These are phyloP conservation scores for Terrapene triunguis DNA, from an alignment of 2,113 vertebrate genomes.

Conservation along the genomic window DNA sequence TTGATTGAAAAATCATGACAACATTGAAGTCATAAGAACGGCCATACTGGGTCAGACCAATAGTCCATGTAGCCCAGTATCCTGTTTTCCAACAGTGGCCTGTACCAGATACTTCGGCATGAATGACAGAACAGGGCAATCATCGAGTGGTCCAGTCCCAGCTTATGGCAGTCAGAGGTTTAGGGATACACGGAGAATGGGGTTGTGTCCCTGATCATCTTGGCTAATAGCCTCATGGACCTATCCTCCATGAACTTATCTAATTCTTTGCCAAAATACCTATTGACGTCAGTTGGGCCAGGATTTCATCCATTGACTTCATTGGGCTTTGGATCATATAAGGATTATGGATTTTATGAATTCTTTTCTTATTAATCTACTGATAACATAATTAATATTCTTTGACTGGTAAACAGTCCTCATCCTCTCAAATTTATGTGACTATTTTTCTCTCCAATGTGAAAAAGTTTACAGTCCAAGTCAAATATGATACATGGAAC, in stretches of 20 bases:
- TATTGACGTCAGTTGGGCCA: neutral
- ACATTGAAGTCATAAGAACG: neutral
- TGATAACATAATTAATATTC: neutral
- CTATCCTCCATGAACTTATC: neutral
- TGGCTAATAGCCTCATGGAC: neutral
- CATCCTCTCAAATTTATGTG: neutral
- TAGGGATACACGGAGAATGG: neutral
- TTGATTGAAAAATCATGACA: neutral
- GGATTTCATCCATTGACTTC: neutral
- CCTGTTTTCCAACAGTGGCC: too few relatives aligned
- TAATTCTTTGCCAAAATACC: neutral
- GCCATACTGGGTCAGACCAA: too few relatives aligned
- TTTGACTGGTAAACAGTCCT: neutral
- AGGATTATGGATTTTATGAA: neutral
- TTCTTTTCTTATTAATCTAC: neutral
- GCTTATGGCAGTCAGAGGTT: neutral
- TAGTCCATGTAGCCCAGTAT: too few relatives aligned
- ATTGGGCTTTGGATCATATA: neutral
- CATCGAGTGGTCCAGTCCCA: too few relatives aligned
- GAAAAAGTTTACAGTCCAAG: neutral
- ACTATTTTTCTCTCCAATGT: neutral
- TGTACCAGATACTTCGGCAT: too few relatives aligned
- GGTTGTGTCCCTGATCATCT: neutral
- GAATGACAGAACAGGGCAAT: too few relatives aligned
- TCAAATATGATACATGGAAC: neutral